A percentile compares a stretch with the other conserved stretches of the same genome.
Evolutionary conservation across 2,113 vertebrate species (phyloP).

Genomic region (Neolamprologus devosi): DNA sequence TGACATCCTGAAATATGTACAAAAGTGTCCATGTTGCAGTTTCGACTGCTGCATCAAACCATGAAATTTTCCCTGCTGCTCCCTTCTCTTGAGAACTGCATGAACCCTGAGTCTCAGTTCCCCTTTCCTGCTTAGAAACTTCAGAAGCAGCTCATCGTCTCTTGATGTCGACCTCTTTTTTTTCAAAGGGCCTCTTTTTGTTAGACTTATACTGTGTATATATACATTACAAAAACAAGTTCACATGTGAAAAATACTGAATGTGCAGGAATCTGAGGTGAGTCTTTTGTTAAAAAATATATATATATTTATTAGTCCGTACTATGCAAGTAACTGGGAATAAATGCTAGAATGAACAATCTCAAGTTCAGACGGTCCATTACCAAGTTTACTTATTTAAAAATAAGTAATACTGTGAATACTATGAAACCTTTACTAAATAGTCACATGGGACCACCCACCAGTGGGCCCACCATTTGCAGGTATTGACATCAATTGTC

Average conservation of each 20-base stretch:
- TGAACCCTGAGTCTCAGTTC: neutral
- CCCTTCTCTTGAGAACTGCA: neutral
- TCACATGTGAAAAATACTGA: neutral
- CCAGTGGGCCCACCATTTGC: neutral
- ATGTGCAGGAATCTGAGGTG: neutral
- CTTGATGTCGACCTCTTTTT: neutral
- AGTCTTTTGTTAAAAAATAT: neutral
- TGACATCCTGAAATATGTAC: neutral
- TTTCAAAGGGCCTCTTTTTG: neutral
- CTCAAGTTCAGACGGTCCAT: fast-evolving
- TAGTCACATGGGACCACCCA: neutral
- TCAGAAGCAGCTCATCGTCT: neutral
- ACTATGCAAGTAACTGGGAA: neutral
- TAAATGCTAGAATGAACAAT: neutral
- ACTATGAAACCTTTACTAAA: neutral
- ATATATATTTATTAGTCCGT: neutral
- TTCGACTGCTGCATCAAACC: neutral
- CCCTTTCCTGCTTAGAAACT: neutral
- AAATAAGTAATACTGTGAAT: neutral
- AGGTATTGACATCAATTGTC: neutral
- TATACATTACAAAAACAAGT: neutral
- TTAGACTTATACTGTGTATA: neutral
- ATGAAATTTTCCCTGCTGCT: neutral
- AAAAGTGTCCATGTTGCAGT: neutral
- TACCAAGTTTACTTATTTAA: neutral